phyloP scores from a whole-genome alignment of 2,113 vertebrate genomes.

The Panurus biarmicus region DNA sequence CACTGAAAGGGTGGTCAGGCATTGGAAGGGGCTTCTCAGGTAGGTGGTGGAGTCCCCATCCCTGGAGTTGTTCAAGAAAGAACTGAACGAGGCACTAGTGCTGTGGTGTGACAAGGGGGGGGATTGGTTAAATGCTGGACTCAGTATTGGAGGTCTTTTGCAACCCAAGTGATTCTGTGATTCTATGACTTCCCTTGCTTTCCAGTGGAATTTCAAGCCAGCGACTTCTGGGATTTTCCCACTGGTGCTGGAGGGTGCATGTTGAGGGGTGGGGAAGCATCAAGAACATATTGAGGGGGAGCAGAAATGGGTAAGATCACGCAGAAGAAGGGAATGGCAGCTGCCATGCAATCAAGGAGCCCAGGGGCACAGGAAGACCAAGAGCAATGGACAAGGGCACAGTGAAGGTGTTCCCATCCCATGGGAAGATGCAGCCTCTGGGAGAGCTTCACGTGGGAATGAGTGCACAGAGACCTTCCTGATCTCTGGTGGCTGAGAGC shows the following conservation, averaged over 20 bases:
- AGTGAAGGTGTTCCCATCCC: neutral
- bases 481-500: neutral
- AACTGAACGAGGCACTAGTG: neutral
- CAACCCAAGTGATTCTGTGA: neutral
- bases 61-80: neutral
- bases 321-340: neutral
- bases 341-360: neutral
- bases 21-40: neutral
- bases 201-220: neutral
- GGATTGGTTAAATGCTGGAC: neutral
- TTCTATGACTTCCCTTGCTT: neutral
- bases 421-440: neutral
- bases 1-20: neutral
- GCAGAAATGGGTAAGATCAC: fast-evolving
- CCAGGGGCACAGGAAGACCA: neutral
- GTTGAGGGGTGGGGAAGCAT: neutral
- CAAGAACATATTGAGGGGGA: neutral
- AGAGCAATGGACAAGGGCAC: neutral
- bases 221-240: neutral
- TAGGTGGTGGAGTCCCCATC: neutral
- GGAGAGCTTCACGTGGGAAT: neutral
- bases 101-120: neutral
- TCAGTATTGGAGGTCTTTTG: neutral
- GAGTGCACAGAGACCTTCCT: neutral
- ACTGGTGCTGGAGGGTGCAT: fast-evolving